Evolutionary conservation across 2,113 vertebrate genomes (phyloP).

Genomic region (Pterophyllum scalare): DNA sequence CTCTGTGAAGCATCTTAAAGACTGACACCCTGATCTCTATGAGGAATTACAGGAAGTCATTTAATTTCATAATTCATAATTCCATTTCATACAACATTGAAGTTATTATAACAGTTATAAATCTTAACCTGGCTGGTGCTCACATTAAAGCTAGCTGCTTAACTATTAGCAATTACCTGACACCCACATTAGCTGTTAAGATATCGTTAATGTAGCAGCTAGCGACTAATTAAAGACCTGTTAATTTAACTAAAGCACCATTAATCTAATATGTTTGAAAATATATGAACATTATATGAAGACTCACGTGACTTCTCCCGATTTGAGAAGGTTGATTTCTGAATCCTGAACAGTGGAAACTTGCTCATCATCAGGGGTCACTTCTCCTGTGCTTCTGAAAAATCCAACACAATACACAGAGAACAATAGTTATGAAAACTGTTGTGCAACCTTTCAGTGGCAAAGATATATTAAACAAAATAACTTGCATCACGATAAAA

Average conservation of each 20-base stretch:
- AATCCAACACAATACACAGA: background rate
- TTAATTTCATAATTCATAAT: no score
- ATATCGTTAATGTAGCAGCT: no score
- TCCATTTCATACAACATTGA: no score
- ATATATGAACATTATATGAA: background rate
- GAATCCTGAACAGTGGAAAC: constrained; percentile 86
- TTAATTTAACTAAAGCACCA: background rate
- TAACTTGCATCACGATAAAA: background rate
- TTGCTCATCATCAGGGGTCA: constrained; percentile 83
- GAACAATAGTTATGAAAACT: background rate
- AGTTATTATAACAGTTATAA: no score
- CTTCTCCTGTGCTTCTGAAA: constrained; percentile 74
- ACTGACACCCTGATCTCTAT: no score
- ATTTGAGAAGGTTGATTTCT: constrained; percentile 91
- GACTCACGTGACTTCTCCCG: constrained; percentile 93
- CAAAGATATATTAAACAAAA: background rate
- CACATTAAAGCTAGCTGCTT: no score
- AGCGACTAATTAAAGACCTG: background rate
- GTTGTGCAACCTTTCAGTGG: background rate
- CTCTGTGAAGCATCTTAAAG: no score
- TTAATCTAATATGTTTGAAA: background rate
- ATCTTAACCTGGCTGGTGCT: no score
- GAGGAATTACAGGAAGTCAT: no score
- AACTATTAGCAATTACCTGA: no score
- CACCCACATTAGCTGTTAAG: no score